These are phyloP conservation scores for Eristalis arbustorum DNA, from an alignment of 2,888 invertebrate species.

Conservation along the genomic window DNA sequence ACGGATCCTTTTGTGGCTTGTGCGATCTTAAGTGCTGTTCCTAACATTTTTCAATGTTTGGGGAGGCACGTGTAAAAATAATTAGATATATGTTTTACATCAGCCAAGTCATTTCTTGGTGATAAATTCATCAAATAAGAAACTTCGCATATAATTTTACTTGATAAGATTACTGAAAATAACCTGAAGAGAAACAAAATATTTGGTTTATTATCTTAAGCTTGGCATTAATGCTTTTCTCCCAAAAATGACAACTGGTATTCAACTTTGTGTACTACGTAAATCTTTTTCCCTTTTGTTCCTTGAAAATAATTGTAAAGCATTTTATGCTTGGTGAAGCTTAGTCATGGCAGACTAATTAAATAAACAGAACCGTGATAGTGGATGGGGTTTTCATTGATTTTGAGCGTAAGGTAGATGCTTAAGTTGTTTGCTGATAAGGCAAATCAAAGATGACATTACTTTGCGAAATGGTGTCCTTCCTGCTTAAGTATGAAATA, in stretches of 20 bases:
- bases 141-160: too few species aligned
- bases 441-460: slow-evolving; percentile 47
- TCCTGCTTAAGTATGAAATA: slow-evolving; percentile 41
- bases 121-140: too few species aligned
- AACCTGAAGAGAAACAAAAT: too few species aligned
- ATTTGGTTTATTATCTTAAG: too few species aligned
- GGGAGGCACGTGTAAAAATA: too few species aligned
- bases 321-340: slow-evolving; percentile 65
- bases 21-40: not conserved
- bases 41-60: too few species aligned
- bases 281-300: not conserved
- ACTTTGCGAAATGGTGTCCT: slow-evolving; percentile 1
- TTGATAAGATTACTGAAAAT: too few species aligned
- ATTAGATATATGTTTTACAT: too few species aligned
- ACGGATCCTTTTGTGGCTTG: not conserved
- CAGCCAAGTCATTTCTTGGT: too few species aligned
- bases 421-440: slow-evolving; percentile 67
- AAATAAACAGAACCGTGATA: slow-evolving; percentile 59
- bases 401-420: slow-evolving; percentile 56
- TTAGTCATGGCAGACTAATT: slow-evolving; percentile 68
- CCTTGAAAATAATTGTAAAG: slow-evolving; percentile 63
- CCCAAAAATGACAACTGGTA: too few species aligned
- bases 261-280: too few species aligned
- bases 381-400: slow-evolving; percentile 39
- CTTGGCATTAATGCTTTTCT: too few species aligned